Evolutionary conservation across 2,888 invertebrate species (phyloP), one percentile per base, ranked within the genome.

Genomic region (Ophion ellenae): DNA sequence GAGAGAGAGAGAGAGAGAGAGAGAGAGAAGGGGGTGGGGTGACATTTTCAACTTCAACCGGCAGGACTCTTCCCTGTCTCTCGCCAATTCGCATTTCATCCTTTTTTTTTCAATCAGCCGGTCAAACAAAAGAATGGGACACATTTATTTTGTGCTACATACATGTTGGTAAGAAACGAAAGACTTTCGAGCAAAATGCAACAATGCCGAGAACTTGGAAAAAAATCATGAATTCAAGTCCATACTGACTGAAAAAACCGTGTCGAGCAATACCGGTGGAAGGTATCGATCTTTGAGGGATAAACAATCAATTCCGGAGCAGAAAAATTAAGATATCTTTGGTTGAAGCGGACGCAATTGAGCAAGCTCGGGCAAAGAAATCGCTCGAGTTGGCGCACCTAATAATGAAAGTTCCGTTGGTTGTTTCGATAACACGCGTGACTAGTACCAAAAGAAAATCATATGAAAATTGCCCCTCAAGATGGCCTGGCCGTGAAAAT

Each of bases 381-480:
- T 66, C 28, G 36, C 17, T 66, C 66, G 14, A 20, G 64, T 64
- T 64, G 64, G 64, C 64, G 14, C 64, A 32, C 71, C 73, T 69
- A 87, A 53, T 53, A 59, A 80, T 74, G 64, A 66, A 69, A 79
- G 28, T 74, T 57, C 71, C 61, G 45, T 61, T 79, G 63, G 71
- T 73, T 79, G 75, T 81, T 74, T 81, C 67, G 53, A 75, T 77
- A 82, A 73, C 89, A 73, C 89, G 86, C 85, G 85, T 92, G 92
- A 92, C 92, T 92, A 92, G 92, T 90, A 92, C 32, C 88, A 87
- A 89, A 89, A 86, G 81, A 81, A 83, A 89, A 63, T 47, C 11
- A 53, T 11, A 24, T 47, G 63, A 64, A 77, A 57, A 76, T n/a
- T 47, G 70, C 74, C 79, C 87, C 88, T 88, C 89, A 87, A 53